phyloP scores from a whole-genome alignment of 2,797 vertebrate genomes.

The Ctenochaetus hawaiiensis region DNA sequence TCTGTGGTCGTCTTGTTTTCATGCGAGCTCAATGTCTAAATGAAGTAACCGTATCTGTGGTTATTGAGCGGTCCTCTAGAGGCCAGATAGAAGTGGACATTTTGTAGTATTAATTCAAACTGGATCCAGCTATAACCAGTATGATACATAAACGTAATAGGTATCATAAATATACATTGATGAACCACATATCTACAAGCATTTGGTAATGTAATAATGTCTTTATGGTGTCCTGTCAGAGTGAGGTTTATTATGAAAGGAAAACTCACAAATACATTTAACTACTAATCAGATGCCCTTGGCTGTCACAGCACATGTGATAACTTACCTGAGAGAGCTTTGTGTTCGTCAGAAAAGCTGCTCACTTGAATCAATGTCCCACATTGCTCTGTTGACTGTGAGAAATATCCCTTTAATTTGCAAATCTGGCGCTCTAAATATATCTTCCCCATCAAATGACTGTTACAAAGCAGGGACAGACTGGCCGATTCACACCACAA shows the following conservation, averaged over 20 bases:
- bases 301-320: slow-evolving; percentile 6
- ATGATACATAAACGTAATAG: not conserved
- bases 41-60: slow-evolving; percentile 50
- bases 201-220: not conserved
- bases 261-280: not conserved
- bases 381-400: slow-evolving; percentile 22
- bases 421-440: slow-evolving; percentile 38
- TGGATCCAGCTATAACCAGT: slow-evolving; percentile 14
- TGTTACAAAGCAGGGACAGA: slow-evolving; percentile 55
- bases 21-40: slow-evolving; percentile 40
- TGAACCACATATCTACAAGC: slow-evolving; percentile 1
- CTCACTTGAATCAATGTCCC: slow-evolving; percentile 24
- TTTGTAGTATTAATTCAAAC: slow-evolving; percentile 21
- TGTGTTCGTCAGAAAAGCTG: slow-evolving; percentile 24
- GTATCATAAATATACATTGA: slow-evolving; percentile 3
- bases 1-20: slow-evolving; percentile 66
- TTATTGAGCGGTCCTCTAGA: slow-evolving; percentile 48
- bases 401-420: slow-evolving; percentile 39
- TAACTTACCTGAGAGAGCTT: slow-evolving; percentile 8
- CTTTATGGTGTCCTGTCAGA: slow-evolving; percentile 2
- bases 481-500: slow-evolving; percentile 59
- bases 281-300: not conserved
- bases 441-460: slow-evolving; percentile 45
- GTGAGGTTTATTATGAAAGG: not conserved
- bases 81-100: slow-evolving; percentile 27